Evolutionary conservation across 2,113 vertebrate species (phyloP), one percentile per base, ranked within the genome.

Genomic region (Leucosticte australis): DNA sequence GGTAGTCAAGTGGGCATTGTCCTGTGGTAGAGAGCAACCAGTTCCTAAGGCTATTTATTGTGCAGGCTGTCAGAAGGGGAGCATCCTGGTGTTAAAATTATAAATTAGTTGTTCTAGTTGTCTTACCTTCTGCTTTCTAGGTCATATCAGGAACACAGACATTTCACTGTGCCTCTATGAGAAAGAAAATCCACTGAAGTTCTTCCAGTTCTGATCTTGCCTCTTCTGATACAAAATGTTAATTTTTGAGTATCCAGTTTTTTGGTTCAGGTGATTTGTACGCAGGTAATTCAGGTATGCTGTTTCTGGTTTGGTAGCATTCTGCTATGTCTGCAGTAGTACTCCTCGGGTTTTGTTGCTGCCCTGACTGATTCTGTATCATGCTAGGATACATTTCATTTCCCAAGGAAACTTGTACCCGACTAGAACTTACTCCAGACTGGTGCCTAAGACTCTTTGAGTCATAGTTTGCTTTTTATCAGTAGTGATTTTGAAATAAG

Each of bases 11-110:
- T 56, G 49, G 49, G 3, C 57, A 69, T 69, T 89, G 46, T 65
- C 49, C 53, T 62, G 52, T 80, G 77, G 22, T 44, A 70, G 50
- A 79, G 57, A 84, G 44, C 56, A 69, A 56, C 42, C 20, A 14
- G 27, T 91, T 89, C 80, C 60, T 68, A 65, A 90, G 67, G n/a
- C 62, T 82, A 14, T 91, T 87, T 74, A 62, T 84, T 80, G 52
- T 78, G 49, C 65, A 84, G 26, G 24, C 21, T 88, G 47, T 63
- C 75, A 89, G 46, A 84, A 87, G 46, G 20, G 46, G 69, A 79
- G 42, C 30, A 37, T 64, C 37, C 31, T 82, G 52, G 12, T 87
- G 41, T 62, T 78, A 75, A 87, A 96, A 70, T 76, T 60, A 41
- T 15, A 52, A 75, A 56, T 42, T 62, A 28, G 46, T 78, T 88